phyloP scores from a whole-genome alignment of 2,797 vertebrate genomes.

The Adelosebastes latens region DNA sequence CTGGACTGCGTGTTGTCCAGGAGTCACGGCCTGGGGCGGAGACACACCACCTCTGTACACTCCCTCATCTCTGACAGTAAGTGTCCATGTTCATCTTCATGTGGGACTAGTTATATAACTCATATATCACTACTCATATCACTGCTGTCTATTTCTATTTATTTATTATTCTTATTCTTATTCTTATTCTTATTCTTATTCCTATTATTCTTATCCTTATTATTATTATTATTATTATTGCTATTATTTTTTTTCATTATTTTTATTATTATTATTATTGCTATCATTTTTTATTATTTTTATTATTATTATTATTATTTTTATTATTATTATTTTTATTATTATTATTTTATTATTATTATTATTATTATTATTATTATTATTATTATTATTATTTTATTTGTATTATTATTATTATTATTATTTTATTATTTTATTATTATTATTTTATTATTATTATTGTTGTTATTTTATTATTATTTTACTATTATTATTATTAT shows the following conservation, averaged over 20 bases:
- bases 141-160: neutral
- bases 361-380: too few relatives aligned
- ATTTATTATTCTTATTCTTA: neutral
- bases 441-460: too few relatives aligned
- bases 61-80: constrained; percentile 82
- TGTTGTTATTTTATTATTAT: too few relatives aligned
- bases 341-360: too few relatives aligned
- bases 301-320: too few relatives aligned
- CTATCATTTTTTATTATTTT: too few relatives aligned
- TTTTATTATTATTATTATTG: too few relatives aligned
- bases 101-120: neutral
- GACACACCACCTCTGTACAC: constrained; percentile 69
- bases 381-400: too few relatives aligned
- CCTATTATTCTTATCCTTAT: neutral
- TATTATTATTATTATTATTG: too few relatives aligned
- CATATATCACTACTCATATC: neutral
- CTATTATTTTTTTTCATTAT: too few relatives aligned
- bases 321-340: too few relatives aligned
- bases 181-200: neutral
- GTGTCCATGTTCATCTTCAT: constrained; percentile 23
- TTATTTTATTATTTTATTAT: neutral
- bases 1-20: constrained; percentile 92
- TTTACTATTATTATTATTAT: neutral
- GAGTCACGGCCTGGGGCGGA: constrained; percentile 93
- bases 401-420: neutral